Conservation (phyloP, 2,797 vertebrate species). For the Coranthus polyacanthus region DNA sequence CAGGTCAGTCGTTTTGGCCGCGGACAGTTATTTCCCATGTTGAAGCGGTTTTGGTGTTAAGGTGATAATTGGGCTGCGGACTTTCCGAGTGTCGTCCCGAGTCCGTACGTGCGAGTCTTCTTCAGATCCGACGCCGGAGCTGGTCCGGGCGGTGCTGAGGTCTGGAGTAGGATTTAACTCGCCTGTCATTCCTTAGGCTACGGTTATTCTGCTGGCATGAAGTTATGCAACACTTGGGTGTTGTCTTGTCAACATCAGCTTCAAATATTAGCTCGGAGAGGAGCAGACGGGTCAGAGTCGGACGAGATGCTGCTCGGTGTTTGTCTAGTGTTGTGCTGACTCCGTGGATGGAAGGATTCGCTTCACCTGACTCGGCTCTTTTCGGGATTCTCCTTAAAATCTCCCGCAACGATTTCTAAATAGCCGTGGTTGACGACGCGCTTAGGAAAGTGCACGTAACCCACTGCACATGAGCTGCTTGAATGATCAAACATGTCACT, state of each 20-base stretch:
- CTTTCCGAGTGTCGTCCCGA: conserved; percentile 21
- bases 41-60: conserved; percentile 62
- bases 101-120: conserved; percentile 8
- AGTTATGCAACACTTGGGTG: conserved; percentile 85
- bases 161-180: conserved; percentile 36
- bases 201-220: conserved; percentile 66
- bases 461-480: too few relatives aligned
- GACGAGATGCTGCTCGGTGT: conserved; percentile 50
- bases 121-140: conserved; percentile 25
- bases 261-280: conserved; percentile 78
- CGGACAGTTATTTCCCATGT: conserved; percentile 77
- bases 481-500: too few relatives aligned
- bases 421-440: too few relatives aligned
- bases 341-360: conserved; percentile 9
- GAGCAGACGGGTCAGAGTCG: conserved; percentile 51
- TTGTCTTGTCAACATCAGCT: conserved; percentile 83
- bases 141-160: conserved; percentile 17
- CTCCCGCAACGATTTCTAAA: too few relatives aligned
- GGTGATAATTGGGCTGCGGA: conserved; percentile 59
- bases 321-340: neutral
- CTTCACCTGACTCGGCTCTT: neutral
- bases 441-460: too few relatives aligned
- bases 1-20: conserved; percentile 89
- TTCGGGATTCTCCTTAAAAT: too few relatives aligned
- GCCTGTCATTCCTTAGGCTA: conserved; percentile 36